A percentile compares a stretch with the other conserved stretches of the same genome.
Evolutionary conservation across 92 coral and sea anemone species (phyloP).

Genomic region (Diadumene lineata): DNA sequence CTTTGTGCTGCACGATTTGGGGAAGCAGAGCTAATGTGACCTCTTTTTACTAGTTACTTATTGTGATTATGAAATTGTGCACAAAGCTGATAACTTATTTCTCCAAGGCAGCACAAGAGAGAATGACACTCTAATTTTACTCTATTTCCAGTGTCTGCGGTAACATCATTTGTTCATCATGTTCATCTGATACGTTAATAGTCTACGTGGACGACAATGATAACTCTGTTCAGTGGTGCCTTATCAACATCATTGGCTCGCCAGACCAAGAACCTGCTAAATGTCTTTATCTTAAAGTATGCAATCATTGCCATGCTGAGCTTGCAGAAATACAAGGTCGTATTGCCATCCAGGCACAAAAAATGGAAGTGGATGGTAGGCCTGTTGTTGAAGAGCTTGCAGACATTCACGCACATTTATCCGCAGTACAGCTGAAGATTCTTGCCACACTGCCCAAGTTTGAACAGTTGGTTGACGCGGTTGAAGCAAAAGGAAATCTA

Average conservation of each 20-base stretch:
- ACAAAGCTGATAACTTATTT: too few species aligned
- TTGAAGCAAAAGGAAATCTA: slow-evolving; percentile 81
- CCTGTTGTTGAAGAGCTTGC: slow-evolving; percentile 67
- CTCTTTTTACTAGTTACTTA: too few species aligned
- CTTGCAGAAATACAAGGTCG: slow-evolving; percentile 77
- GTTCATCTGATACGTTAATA: slow-evolving; percentile 85
- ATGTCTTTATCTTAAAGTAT: slow-evolving; percentile 74
- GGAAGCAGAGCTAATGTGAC: too few species aligned
- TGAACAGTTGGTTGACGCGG: slow-evolving; percentile 86
- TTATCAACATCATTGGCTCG: slow-evolving; percentile 82
- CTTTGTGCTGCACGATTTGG: too few species aligned
- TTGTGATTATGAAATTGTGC: too few species aligned
- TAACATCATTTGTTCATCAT: slow-evolving; percentile 67
- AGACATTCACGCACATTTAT: slow-evolving; percentile 54
- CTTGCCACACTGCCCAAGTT: slow-evolving; percentile 66
- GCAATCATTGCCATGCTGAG: slow-evolving; percentile 77
- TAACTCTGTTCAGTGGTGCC: slow-evolving; percentile 63
- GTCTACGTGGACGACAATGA: slow-evolving; percentile 58
- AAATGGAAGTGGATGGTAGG: slow-evolving; percentile 60
- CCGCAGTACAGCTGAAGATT: slow-evolving; percentile 62
- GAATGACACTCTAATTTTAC: neutral
- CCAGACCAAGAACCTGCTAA: slow-evolving; percentile 87
- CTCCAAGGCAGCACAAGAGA: neutral
- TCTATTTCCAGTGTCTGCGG: slow-evolving; percentile 81
- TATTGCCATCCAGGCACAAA: slow-evolving; percentile 44